Evolutionary conservation across 2,113 vertebrate genomes (phyloP).

Genomic region (Paedocypris sp.): DNA sequence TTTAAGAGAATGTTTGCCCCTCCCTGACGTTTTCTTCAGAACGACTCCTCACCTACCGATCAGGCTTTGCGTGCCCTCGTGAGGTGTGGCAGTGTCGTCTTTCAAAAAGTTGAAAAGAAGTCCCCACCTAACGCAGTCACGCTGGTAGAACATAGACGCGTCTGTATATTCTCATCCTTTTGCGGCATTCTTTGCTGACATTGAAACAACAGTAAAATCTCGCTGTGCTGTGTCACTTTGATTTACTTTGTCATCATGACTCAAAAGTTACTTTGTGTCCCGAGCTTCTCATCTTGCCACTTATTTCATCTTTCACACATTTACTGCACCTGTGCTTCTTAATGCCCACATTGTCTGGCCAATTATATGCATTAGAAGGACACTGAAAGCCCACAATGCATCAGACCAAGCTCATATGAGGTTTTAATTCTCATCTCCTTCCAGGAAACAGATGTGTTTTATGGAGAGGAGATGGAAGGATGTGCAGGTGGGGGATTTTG

Average conservation of each 20-base stretch:
- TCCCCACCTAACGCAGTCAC: conserved; percentile 42
- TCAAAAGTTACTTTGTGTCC: background rate
- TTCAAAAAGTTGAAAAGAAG: background rate
- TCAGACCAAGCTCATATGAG: conserved; percentile 1
- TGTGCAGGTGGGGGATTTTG: conserved; percentile 81
- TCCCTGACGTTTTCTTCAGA: background rate
- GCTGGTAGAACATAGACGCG: conserved; percentile 45
- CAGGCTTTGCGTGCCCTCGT: background rate
- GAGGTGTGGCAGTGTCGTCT: background rate
- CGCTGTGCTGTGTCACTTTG: background rate
- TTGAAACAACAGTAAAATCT: background rate
- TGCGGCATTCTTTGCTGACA: background rate
- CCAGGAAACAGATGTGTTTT: conserved; percentile 64
- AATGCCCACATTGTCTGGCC: background rate
- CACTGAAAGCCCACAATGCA: background rate
- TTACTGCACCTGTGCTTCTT: background rate
- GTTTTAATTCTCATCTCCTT: conserved; percentile 11
- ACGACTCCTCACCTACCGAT: background rate
- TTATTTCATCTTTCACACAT: background rate
- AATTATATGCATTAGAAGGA: background rate
- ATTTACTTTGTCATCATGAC: background rate
- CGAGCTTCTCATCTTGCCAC: background rate
- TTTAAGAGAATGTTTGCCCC: background rate
- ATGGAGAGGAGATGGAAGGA: conserved; percentile 77
- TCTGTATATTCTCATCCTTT: too few species aligned